These are phyloP conservation scores for Protobothrops flavoviridis DNA, from an alignment of 2,113 vertebrate species.

Conservation along the genomic window DNA sequence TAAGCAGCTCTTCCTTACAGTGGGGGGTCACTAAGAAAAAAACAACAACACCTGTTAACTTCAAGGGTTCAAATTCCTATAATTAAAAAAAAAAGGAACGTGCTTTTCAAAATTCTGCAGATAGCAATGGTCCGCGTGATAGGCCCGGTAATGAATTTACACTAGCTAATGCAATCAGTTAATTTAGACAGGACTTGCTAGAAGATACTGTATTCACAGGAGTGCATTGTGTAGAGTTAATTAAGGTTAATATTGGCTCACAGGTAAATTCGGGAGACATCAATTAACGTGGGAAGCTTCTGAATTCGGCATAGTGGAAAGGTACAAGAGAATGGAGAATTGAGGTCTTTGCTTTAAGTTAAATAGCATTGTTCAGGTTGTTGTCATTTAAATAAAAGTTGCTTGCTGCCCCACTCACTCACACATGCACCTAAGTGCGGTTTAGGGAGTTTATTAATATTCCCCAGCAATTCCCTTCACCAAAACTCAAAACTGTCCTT, in stretches of 20 bases:
- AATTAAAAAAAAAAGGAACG: neutral
- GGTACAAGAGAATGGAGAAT: neutral
- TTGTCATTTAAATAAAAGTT: no score
- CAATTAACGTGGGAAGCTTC: constrained; percentile 38
- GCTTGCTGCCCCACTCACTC: no score
- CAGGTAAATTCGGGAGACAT: constrained; percentile 28
- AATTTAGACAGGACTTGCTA: constrained; percentile 41
- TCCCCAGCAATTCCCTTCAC: no score
- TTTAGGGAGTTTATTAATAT: no score
- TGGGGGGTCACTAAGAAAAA: neutral
- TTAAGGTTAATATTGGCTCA: constrained; percentile 41
- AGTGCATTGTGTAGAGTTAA: constrained; percentile 42
- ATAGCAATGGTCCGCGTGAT: neutral
- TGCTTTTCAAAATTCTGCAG: constrained; percentile 16
- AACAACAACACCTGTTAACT: neutral
- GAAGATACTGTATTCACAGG: constrained; percentile 9
- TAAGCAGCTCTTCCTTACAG: neutral
- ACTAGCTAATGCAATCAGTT: constrained; percentile 50
- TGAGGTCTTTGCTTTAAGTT: neutral
- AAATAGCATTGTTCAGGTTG: neutral
- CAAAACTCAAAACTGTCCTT: no score
- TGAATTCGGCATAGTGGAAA: neutral
- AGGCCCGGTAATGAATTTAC: constrained; percentile 43
- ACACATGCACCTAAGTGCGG: no score
- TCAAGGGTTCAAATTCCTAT: neutral